Evolutionary conservation across 1,140 invertebrate species (phyloP).

Genomic region (Monomorium pharaonis): DNA sequence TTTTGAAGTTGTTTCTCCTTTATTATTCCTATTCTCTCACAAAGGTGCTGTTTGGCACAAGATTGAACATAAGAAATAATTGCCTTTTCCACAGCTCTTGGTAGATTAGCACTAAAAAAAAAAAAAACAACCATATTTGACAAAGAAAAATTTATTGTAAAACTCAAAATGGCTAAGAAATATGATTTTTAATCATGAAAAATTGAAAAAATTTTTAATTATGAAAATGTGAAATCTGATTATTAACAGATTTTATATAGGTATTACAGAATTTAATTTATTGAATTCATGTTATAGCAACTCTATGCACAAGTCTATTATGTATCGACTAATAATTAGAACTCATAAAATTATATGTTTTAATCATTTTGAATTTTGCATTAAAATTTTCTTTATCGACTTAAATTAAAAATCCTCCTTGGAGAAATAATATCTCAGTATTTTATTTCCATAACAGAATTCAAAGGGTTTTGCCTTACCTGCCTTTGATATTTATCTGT

Average conservation of each 20-base stretch:
- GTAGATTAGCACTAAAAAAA: slow-evolving; percentile 13
- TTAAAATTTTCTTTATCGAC: not conserved
- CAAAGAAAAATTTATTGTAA: not conserved
- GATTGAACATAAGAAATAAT: not conserved
- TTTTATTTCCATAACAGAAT: not conserved
- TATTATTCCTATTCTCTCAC: not conserved
- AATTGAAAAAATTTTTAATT: too few relatives aligned
- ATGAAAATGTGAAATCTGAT: not conserved
- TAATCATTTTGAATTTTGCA: not conserved
- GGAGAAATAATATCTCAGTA: not conserved
- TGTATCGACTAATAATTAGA: not conserved
- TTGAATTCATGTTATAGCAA: not conserved
- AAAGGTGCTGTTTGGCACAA: not conserved
- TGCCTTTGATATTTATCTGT: slow-evolving; percentile 2
- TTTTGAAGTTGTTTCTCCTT: not conserved
- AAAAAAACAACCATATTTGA: not conserved
- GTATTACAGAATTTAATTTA: not conserved
- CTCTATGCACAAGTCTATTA: not conserved
- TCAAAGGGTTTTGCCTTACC: not conserved
- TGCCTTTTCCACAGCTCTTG: not conserved
- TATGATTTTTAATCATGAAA: too few relatives aligned
- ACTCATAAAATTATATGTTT: not conserved
- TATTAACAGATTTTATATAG: not conserved
- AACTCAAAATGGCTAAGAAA: not conserved
- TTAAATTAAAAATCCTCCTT: not conserved